These are phyloP conservation scores for Oscheius myriophilus DNA, from an alignment of 2,888 invertebrate genomes.

Conservation along the genomic window DNA sequence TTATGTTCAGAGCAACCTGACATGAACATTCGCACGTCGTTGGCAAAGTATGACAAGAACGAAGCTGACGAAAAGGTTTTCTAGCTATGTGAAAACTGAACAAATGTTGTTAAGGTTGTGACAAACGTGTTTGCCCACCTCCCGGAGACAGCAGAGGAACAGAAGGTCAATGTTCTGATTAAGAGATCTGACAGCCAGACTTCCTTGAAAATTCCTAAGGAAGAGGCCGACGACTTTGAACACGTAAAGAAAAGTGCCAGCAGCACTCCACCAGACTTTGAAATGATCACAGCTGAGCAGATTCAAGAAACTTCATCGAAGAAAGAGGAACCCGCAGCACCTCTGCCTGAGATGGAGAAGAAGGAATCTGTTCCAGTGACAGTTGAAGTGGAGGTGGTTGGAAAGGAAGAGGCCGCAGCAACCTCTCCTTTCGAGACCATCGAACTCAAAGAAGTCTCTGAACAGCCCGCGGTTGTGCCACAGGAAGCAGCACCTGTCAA, in stretches of 20 bases:
- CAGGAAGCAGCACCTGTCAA: background rate
- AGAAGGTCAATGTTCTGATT: conserved; percentile 23
- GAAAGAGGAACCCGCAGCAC: conserved; percentile 1
- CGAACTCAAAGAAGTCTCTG: too few relatives aligned
- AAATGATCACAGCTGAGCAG: conserved; percentile 11
- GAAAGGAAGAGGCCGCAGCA: background rate
- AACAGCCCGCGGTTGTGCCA: too few relatives aligned
- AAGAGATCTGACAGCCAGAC: conserved; percentile 27
- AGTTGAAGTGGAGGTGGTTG: background rate
- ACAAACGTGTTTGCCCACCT: conserved; percentile 31
- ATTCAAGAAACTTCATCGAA: background rate
- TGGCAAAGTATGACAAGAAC: conserved; percentile 27
- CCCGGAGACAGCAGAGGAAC: conserved; percentile 14
- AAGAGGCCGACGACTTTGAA: conserved; percentile 12
- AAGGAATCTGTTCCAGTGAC: background rate
- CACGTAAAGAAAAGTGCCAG: conserved; percentile 21
- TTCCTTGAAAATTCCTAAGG: conserved; percentile 1
- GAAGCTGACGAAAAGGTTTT: conserved; percentile 31
- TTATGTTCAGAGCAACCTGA: conserved; percentile 14
- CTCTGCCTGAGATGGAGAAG: background rate
- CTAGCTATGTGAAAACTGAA: background rate
- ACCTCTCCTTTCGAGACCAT: too few relatives aligned
- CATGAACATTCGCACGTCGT: conserved; percentile 25
- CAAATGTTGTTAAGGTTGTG: conserved; percentile 10
- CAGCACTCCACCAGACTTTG: conserved; percentile 25